Evolutionary conservation across 2,113 vertebrate species (phyloP).

Genomic region (Myotis davidii): DNA sequence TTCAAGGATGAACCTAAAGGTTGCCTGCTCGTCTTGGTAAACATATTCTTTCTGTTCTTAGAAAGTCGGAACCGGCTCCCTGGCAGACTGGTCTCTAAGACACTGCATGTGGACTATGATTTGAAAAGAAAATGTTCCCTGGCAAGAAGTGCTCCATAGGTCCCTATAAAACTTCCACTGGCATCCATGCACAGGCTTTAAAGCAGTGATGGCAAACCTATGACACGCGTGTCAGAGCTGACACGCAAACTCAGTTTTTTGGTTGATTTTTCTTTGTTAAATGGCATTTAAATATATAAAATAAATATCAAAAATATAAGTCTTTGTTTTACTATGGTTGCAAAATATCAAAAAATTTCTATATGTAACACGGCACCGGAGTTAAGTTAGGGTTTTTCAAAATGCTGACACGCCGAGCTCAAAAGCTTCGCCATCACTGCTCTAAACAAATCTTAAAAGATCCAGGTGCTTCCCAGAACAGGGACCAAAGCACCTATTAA

Average conservation of each 20-base stretch:
- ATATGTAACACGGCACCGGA: no score
- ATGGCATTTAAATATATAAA: no score
- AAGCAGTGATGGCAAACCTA: no score
- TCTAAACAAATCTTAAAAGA: not conserved
- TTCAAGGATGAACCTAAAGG: not conserved
- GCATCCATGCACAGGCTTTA: not conserved
- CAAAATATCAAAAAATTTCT: no score
- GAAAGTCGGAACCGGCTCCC: not conserved
- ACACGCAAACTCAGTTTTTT: no score
- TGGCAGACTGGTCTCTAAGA: not conserved
- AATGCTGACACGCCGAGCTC: no score
- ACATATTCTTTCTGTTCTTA: not conserved
- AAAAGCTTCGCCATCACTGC: no score
- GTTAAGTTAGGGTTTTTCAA: no score
- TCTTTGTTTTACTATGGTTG: no score
- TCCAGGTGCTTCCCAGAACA: conserved; percentile 24
- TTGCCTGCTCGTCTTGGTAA: not conserved
- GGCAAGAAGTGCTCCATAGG: not conserved
- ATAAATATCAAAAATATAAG: no score
- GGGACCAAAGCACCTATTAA: not conserved
- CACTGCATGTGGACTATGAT: not conserved
- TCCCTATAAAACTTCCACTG: not conserved
- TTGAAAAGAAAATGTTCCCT: not conserved
- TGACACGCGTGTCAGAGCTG: no score
- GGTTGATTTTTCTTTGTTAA: no score